These are phyloP conservation scores for Zaprionus ornatus DNA, from an alignment of 1,140 invertebrate genomes.

Conservation along the genomic window DNA sequence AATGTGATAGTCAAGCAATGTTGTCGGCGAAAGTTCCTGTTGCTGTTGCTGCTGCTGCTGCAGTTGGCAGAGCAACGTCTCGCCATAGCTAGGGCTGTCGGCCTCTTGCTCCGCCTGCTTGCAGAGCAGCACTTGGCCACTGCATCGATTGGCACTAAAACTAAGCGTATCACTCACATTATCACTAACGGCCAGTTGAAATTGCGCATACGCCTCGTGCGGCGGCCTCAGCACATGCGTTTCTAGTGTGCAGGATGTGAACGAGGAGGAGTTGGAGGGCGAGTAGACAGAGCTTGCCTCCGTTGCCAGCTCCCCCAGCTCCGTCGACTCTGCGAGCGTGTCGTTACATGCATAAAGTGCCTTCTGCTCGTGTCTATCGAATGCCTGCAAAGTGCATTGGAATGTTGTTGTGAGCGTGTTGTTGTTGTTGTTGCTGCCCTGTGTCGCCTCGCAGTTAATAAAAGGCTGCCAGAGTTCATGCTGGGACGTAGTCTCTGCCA, in stretches of 20 bases:
- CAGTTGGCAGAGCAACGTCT: slow-evolving; percentile 56
- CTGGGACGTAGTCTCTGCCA: slow-evolving; percentile 47
- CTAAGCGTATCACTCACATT: slow-evolving; percentile 72
- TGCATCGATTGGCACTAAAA: slow-evolving; percentile 56
- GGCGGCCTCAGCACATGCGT: slow-evolving; percentile 56
- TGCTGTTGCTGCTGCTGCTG: slow-evolving; percentile 20
- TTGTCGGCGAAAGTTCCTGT: neutral
- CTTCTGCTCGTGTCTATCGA: slow-evolving; percentile 47
- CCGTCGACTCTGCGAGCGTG: slow-evolving; percentile 15
- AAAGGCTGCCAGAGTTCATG: slow-evolving; percentile 57
- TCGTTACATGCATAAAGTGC: slow-evolving; percentile 57
- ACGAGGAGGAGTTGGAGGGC: neutral
- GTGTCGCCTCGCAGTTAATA: slow-evolving; percentile 62
- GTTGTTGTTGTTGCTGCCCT: slow-evolving; percentile 25
- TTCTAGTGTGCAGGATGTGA: slow-evolving; percentile 47
- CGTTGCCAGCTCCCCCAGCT: neutral
- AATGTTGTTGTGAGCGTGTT: slow-evolving; percentile 60
- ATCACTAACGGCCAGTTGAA: slow-evolving; percentile 73
- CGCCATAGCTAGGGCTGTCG: no score
- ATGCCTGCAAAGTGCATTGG: slow-evolving; percentile 65
- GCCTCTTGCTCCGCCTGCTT: slow-evolving; percentile 4
- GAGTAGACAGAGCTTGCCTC: neutral
- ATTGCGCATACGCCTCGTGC: slow-evolving; percentile 70
- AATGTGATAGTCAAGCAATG: slow-evolving; percentile 52
- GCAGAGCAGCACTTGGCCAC: slow-evolving; percentile 42